Percentiles rank a stretch among this genome's conserved stretches.
phyloP scores from a whole-genome alignment of 2,888 invertebrate genomes.

The Conops quadrifasciatus region DNA sequence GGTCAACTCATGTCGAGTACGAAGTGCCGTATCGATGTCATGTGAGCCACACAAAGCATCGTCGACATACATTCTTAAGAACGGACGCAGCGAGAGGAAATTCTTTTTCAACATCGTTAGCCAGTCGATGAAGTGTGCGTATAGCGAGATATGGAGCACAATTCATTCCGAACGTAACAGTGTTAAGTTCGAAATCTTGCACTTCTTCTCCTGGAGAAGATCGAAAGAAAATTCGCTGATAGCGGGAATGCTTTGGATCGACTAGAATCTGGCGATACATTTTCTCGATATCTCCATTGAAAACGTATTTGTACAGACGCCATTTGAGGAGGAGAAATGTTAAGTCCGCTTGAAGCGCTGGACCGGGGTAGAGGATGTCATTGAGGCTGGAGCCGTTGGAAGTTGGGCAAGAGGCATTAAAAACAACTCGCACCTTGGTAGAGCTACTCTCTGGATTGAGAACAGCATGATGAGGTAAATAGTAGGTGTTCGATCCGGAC shows the following conservation, averaged over 20 bases:
- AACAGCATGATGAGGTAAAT: conserved; percentile 41
- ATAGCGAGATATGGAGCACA: conserved; percentile 36
- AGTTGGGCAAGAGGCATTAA: conserved; percentile 41
- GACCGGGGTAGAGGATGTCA: background rate
- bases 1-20: conserved; percentile 17
- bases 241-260: conserved; percentile 31
- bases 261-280: conserved; percentile 43
- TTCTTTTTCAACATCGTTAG: background rate
- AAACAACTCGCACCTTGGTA: conserved; percentile 34
- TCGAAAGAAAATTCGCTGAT: conserved; percentile 41
- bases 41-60: conserved; percentile 36
- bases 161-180: background rate
- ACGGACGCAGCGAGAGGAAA: background rate
- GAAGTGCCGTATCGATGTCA: conserved; percentile 26
- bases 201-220: background rate
- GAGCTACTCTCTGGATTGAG: background rate
- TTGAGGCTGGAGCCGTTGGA: conserved; percentile 21
- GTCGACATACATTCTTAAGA: conserved; percentile 13
- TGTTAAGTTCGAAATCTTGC: conserved; percentile 31
- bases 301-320: conserved; percentile 34
- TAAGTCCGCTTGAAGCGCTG: conserved; percentile 1
- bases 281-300: conserved; percentile 43
- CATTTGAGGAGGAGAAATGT: background rate
- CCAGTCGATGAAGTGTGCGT: conserved; percentile 35
- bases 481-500: conserved; percentile 24